Conservation (phyloP, 1,140 invertebrate genomes). For the Lordiphosa collinella region DNA sequence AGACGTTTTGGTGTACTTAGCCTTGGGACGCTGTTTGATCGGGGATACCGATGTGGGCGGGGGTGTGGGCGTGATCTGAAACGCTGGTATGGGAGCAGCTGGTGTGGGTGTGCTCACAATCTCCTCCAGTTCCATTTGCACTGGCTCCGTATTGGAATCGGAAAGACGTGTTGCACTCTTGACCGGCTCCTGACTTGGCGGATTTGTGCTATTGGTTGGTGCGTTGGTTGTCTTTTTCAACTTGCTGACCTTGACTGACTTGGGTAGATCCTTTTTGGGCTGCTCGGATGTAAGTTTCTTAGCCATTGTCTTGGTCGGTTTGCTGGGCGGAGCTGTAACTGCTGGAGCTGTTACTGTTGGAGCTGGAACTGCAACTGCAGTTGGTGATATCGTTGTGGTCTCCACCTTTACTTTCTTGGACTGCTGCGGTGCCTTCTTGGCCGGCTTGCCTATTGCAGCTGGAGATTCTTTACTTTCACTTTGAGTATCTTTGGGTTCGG, state of each 20-base stretch:
- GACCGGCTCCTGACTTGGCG: background rate
- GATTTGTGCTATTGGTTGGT: background rate
- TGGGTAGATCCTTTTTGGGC: conserved; percentile 13
- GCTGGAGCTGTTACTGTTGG: too few relatives aligned
- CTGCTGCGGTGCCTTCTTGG: conserved; percentile 18
- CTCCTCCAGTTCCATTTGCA: conserved; percentile 75
- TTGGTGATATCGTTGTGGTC: too few relatives aligned
- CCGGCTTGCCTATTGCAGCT: conserved; percentile 1
- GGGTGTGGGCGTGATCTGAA: conserved; percentile 7
- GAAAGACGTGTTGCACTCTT: background rate
- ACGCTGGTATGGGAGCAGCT: conserved; percentile 7
- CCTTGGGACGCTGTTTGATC: conserved; percentile 53
- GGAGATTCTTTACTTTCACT: conserved; percentile 22
- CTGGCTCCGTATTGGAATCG: conserved; percentile 67
- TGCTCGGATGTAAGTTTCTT: background rate
- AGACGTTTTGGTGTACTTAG: conserved; percentile 60
- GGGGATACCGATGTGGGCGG: conserved; percentile 7
- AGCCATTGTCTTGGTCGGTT: too few relatives aligned
- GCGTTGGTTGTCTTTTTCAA: conserved; percentile 17
- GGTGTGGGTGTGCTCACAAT: conserved; percentile 34
- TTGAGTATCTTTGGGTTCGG: conserved; percentile 20
- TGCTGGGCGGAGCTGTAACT: too few relatives aligned
- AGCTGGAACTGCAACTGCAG: too few relatives aligned
- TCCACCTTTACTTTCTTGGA: too few relatives aligned
- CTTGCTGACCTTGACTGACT: conserved; percentile 10